Percentiles rank a stretch among this genome's conserved stretches.
Conservation (phyloP, 2,888 invertebrate species). For the Drosophila kokeensis region DNA sequence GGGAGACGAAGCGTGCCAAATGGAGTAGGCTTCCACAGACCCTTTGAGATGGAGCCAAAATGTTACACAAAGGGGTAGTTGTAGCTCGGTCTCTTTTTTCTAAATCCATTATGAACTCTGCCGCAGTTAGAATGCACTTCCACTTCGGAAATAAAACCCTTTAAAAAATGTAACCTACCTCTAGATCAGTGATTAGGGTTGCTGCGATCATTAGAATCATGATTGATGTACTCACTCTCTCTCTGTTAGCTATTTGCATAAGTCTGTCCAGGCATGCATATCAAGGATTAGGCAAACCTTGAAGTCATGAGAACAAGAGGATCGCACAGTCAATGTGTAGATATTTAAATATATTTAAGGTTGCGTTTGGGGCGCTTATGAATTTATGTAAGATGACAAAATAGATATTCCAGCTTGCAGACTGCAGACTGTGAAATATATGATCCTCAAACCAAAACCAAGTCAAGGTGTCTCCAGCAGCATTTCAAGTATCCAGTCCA, state of each 20-base stretch:
- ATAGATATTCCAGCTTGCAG: conserved; percentile 4
- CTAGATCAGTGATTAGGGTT: conserved; percentile 21
- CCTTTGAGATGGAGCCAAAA: conserved; percentile 48
- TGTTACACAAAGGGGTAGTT: background rate
- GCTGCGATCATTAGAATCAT: conserved; percentile 63
- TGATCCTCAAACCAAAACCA: background rate
- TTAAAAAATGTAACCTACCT: conserved; percentile 4
- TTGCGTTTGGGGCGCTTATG: conserved; percentile 27
- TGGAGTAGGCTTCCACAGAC: background rate
- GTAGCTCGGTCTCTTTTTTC: background rate
- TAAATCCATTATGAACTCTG: conserved; percentile 36
- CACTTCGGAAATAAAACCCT: conserved; percentile 44
- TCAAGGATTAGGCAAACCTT: conserved; percentile 49
- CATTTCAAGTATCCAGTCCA: conserved; percentile 87
- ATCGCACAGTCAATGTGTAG: conserved; percentile 33
- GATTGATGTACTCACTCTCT: conserved; percentile 64
- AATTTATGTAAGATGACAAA: background rate
- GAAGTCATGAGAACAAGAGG: conserved; percentile 64
- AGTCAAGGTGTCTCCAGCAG: conserved; percentile 71
- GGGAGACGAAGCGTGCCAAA: conserved; percentile 18
- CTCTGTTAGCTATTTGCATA: conserved; percentile 63
- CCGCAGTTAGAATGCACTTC: conserved; percentile 69
- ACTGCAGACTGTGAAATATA: background rate
- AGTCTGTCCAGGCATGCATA: conserved; percentile 26
- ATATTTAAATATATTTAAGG: conserved; percentile 19